Evolutionary conservation across 1,140 invertebrate species (phyloP).

Genomic region (Varroa destructor): DNA sequence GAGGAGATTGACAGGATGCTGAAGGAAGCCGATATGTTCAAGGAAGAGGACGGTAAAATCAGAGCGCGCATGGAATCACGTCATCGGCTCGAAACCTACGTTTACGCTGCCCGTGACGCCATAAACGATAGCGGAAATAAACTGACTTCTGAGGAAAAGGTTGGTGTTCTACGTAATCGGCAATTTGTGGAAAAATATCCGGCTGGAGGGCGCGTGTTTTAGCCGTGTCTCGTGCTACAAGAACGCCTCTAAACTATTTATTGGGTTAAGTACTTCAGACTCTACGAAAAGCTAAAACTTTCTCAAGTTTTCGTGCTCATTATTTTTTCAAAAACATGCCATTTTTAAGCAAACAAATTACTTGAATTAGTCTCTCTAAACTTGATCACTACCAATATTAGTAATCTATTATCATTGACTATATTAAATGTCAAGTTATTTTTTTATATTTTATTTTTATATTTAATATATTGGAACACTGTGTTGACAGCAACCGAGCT

Average conservation of each 20-base stretch:
- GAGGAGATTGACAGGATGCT: constrained; percentile 52
- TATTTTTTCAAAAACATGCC: background rate
- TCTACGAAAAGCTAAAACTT: background rate
- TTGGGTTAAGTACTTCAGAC: background rate
- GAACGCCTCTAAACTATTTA: no score
- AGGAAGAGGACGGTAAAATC: constrained; percentile 47
- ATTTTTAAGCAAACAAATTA: background rate
- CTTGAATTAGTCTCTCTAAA: no score
- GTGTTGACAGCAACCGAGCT: no score
- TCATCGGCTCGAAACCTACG: constrained; percentile 38
- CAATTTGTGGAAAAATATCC: background rate
- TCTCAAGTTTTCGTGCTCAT: background rate
- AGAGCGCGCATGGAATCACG: constrained; percentile 42
- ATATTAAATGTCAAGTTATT: no score
- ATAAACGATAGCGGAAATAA: constrained; percentile 40
- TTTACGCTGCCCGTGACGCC: constrained; percentile 32
- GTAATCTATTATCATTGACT: no score
- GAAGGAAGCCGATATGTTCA: constrained; percentile 42
- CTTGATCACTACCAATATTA: no score
- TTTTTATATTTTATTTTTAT: no score
- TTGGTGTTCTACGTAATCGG: constrained; percentile 45
- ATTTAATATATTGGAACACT: no score
- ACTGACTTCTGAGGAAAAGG: constrained; percentile 50
- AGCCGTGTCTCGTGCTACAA: background rate
- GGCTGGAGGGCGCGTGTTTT: background rate